These are phyloP conservation scores for Pantelozetes paolii DNA, from an alignment of 2,888 invertebrate genomes.

Conservation along the genomic window DNA sequence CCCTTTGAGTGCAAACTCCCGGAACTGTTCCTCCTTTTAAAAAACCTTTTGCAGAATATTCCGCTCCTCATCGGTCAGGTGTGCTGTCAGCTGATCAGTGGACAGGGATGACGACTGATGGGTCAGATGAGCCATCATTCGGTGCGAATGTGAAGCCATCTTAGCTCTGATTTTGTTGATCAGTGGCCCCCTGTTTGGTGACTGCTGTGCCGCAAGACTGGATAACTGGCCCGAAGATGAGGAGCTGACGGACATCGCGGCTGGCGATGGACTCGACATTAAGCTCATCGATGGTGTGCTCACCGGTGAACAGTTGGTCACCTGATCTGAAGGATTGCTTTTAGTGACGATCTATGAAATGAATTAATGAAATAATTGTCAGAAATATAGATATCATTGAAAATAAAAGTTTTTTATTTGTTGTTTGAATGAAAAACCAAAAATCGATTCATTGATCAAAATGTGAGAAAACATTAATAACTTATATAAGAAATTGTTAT, in stretches of 20 bases:
- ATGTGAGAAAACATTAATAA: too few species aligned
- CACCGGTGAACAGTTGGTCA: background rate
- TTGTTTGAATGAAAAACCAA: too few species aligned
- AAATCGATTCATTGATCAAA: too few species aligned
- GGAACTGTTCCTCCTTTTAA: constrained; percentile 45
- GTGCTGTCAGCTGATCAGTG: constrained; percentile 43
- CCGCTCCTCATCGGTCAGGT: constrained; percentile 45
- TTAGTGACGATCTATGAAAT: background rate
- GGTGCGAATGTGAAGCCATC: constrained; percentile 24
- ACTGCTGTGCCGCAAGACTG: background rate
- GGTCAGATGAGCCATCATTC: constrained; percentile 31
- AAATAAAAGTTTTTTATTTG: too few species aligned
- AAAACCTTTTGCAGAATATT: constrained; percentile 45
- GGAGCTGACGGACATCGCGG: background rate
- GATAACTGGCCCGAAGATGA: background rate
- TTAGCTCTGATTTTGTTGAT: constrained; percentile 30
- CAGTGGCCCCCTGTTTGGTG: constrained; percentile 11
- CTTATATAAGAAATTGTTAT: too few species aligned
- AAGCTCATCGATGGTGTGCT: background rate
- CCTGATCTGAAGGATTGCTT: background rate
- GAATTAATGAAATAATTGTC: too few species aligned
- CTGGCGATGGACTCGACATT: constrained; percentile 21
- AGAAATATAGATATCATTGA: too few species aligned
- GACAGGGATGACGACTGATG: constrained; percentile 38
- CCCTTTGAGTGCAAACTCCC: constrained; percentile 39